Evolutionary conservation across 2,888 invertebrate species (phyloP).

Genomic region (Drosophila birchii): DNA sequence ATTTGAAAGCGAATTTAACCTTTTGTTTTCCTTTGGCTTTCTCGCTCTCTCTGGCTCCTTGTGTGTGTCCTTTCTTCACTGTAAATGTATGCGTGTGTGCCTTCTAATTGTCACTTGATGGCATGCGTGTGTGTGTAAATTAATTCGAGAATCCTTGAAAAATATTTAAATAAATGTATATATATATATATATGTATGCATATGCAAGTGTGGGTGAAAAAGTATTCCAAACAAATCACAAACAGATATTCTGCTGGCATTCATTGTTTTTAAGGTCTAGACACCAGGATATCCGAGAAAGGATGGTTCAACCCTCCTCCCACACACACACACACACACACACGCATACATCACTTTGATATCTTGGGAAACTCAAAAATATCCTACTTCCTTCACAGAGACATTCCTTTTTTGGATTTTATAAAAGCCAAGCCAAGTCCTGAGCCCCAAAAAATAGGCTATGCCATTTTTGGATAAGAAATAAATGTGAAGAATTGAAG

Average conservation of each 20-base stretch:
- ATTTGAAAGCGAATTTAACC: conserved; percentile 83
- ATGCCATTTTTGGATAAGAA: neutral
- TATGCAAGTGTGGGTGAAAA: conserved; percentile 42
- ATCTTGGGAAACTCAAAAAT: conserved; percentile 12
- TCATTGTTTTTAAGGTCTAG: conserved; percentile 78
- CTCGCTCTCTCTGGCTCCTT: neutral
- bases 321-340: neutral
- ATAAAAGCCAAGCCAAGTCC: neutral
- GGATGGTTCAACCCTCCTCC: conserved; percentile 2
- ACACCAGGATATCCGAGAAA: conserved; percentile 35
- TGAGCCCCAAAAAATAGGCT: neutral
- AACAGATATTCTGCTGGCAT: conserved; percentile 73
- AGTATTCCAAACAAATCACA: conserved; percentile 80
- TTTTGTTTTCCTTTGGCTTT: conserved; percentile 70
- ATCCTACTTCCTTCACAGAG: neutral
- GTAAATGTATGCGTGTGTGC: conserved; percentile 48
- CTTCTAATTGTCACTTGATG: conserved; percentile 74
- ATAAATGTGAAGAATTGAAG: neutral
- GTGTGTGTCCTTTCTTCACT: conserved; percentile 31
- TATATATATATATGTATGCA: conserved; percentile 3
- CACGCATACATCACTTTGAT: conserved; percentile 13
- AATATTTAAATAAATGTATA: conserved; percentile 70
- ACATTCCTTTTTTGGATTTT: neutral
- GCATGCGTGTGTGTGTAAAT: conserved; percentile 66
- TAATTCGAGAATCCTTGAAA: conserved; percentile 73